Base-by-base conservation (phyloP, 2,888 invertebrate genomes). In the Hetaerina titia region DNA sequence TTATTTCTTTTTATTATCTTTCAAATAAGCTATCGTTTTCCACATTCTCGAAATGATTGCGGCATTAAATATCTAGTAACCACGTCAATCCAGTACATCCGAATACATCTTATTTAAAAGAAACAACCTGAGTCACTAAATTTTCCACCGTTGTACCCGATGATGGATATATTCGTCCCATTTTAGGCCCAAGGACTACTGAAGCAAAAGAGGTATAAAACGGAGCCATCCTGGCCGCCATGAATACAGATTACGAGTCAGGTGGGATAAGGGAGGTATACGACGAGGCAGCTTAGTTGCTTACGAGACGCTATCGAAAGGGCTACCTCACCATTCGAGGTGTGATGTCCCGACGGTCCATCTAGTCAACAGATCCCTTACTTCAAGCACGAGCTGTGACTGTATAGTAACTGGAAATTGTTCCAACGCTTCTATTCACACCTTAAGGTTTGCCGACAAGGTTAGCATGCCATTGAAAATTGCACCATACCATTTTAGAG, bases 171-270 rank as follows among this genome's bases (percentile, higher is more conserved):
- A 31, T 81, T 81, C 81, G 81, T 31, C 81, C 81, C 74, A 9
- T 81, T 31, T 81, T 69, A 69, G 15, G 81, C 31, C 31, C 81
- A 81, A 81, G n/a, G 81, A 31, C 31, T 11, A 31, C 22, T 31
- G 5, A 81, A 31, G 81, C 11, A 31, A 81, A 81, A 81, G 81
- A 0, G 9, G 81, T 31, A 31, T 81, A 81, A 81, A 81, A 81
- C 81, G 81, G 81, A 31, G 81, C 31, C 31, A 31, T 81, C 25
- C 25, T 11, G 31, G 31, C 25, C 81, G 13, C 81, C 81, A 81
- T 81, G 81, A 81, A 81, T 81, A 81, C 81, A 81, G 31, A 81
- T 81, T 81, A 81, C 81, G 81, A 81, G 25, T 81, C 31, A 81
- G 81, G 31, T 25, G 31, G 81, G 31, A 81, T 31, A 81, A 45